Conservation (phyloP, 2,888 invertebrate genomes). For the Ochropacha duplaris region DNA sequence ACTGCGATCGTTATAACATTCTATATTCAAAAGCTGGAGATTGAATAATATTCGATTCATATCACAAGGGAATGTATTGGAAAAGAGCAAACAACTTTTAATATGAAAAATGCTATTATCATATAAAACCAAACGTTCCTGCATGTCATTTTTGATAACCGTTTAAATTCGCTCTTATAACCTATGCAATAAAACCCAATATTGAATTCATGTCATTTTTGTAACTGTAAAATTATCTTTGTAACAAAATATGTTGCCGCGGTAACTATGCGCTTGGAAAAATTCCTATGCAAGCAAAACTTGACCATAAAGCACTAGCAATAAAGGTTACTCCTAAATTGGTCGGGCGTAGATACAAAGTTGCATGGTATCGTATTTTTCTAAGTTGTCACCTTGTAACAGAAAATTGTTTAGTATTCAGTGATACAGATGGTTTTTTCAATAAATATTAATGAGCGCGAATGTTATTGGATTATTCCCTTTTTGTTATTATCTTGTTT, state of each 20-base stretch:
- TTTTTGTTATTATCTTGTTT: slow-evolving; percentile 47
- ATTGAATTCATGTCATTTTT: not conserved
- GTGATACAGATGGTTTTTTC: slow-evolving; percentile 42
- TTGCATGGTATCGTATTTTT: slow-evolving; percentile 35
- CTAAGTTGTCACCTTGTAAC: slow-evolving; percentile 47
- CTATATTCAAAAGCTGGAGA: slow-evolving; percentile 9
- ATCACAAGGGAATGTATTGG: slow-evolving; percentile 40
- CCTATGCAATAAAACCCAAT: not conserved
- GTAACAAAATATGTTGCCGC: not conserved
- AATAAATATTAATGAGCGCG: slow-evolving; percentile 58
- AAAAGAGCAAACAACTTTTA: slow-evolving; percentile 68
- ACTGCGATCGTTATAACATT: not conserved
- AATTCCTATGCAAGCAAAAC: not conserved
- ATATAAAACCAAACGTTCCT: slow-evolving; percentile 41
- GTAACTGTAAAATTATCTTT: not conserved
- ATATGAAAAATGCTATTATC: slow-evolving; percentile 81
- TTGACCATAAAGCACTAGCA: not conserved
- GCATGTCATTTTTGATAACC: slow-evolving; percentile 11
- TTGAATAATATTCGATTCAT: slow-evolving; percentile 37
- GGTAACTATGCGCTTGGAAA: not conserved
- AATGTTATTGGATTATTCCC: slow-evolving; percentile 32
- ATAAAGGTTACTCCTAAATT: slow-evolving; percentile 7
- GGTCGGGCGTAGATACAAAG: not conserved
- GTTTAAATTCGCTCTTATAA: slow-evolving; percentile 9
- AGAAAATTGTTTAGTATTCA: slow-evolving; percentile 51